Evolutionary conservation across 2,113 vertebrate species (phyloP), one percentile per base, ranked within the genome.

Genomic region (Excalfactoria chinensis): DNA sequence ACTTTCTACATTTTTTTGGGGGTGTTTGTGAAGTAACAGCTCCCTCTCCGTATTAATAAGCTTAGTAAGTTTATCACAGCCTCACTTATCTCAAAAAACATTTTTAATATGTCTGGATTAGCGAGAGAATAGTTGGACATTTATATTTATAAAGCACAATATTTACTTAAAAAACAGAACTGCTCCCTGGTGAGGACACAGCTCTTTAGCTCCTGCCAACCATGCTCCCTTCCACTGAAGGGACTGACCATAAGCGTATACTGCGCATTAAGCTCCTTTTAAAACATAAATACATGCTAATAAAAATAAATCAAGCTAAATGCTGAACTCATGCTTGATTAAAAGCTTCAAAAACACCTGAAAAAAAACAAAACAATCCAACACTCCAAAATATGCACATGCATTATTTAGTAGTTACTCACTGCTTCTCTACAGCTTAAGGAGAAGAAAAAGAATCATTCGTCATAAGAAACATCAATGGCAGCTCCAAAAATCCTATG

Each of bases 371-470:
- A 72, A 37, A 44, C 26, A 66, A 60, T 40, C 70, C 49, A 78
- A 63, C 69, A 63, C 71, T 72, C 43, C 15, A 83, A 88, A 49
- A 28, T 68, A 93, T 6, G 22, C 20, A 51, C 48, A 84, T 77
- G 58, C 26, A 88, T 68, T 93, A 92, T 90, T 94, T 48, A 94
- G 72, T 40, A 93, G 76, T 55, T 90, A 90, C 58, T 90, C 83
- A 64, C 48, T 32, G 28, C 66, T 72, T 73, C 85, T 68, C 64
- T 94, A 20, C 56, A 66, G 60, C 13, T 66, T 55, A 56, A 81
- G 25, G 72, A 62, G 1, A 70, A 20, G 25, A n/a, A 37, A 53
- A 79, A 41, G 12, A 22, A 55, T 14, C 1, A 6, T 4, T 7
- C 43, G 46, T 40, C 43, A 68, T 0, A 0, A 89, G 48, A 78